Base-by-base conservation (phyloP, 2,888 invertebrate species). In the Parnassius apollo region DNA sequence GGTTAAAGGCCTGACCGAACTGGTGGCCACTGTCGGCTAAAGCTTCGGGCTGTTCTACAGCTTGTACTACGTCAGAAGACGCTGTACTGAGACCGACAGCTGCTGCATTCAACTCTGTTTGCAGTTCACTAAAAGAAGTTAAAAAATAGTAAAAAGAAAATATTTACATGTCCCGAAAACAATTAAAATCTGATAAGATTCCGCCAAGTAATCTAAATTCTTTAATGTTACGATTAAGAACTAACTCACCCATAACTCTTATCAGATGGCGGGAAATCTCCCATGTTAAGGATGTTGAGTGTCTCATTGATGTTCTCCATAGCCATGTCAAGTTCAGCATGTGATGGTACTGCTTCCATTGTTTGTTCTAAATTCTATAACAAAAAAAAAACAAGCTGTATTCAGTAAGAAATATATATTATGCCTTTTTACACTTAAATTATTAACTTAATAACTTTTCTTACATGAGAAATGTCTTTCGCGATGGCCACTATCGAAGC, bases 261-360 rank as follows among this genome's bases (percentile, higher is more conserved):
- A 73, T 93, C 93, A 0, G 95, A 95, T 0, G 93, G 93, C 4
- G 97, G 97, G 84, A 96, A 96, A 76, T 96, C 94, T 50, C 94
- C 94, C 82, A 93, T 93, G 69, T 95, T 94, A 22, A 98, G 92
- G 11, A 95, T 94, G 72, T 96, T 94, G 57, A 95, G 93, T 52
- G 95, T 94, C 72, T 96, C 95, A 65, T 94, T 95, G 69, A 98
- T 97, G 72, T 94, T 95, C 67, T 95, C 94, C 71, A 98, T 94
- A 0, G 97, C 97, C 22, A 95, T 94, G 80, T 99, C 98, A n/a
- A 99, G 96, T 79, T 98, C 98, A 60, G 96, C 95, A 82, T 98
- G 98, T 0, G 98, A 98, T 0, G 99, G 98, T 52, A 99, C 93
- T 68, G 97, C 97, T 69, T 96, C 96, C 59, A 98, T 94, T 0